Conservation (phyloP, 2,113 vertebrate genomes). For the Micronycteris hirsuta region DNA sequence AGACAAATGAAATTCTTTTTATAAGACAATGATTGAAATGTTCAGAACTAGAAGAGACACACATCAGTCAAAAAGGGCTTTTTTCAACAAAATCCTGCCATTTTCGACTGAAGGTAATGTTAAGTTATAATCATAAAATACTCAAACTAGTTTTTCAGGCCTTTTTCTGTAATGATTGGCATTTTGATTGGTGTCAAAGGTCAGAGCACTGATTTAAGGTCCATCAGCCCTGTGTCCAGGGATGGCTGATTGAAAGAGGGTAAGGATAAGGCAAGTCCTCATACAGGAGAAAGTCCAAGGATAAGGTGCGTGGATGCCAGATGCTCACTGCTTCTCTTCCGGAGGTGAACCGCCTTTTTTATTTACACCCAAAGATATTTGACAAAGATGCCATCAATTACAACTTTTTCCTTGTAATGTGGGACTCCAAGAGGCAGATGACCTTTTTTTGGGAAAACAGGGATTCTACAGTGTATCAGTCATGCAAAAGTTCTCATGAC, state of each 20-base stretch:
- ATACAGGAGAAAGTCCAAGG: background rate
- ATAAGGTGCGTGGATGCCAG: background rate
- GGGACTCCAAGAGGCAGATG: background rate
- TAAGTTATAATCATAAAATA: slow-evolving; percentile 34
- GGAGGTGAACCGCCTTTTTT: background rate
- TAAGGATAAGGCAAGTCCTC: background rate
- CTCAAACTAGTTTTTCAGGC: background rate
- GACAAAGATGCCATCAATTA: background rate
- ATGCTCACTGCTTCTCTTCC: background rate
- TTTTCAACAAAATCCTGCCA: background rate
- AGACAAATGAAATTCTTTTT: slow-evolving; percentile 51
- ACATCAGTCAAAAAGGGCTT: background rate
- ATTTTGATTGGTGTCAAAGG: background rate
- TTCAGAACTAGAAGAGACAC: slow-evolving; percentile 33
- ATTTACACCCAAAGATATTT: background rate
- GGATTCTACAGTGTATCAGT: background rate
- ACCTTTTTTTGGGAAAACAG: background rate
- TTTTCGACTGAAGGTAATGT: slow-evolving; percentile 29
- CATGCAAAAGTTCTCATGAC: background rate
- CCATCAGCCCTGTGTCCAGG: background rate
- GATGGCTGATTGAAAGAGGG: background rate
- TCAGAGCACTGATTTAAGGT: background rate
- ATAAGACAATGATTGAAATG: slow-evolving; percentile 32
- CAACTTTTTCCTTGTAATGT: background rate
- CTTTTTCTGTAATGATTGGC: background rate